Percentiles rank a stretch among this genome's conserved stretches.
Conservation (phyloP, 2,113 vertebrate species). For the Stegostoma tigrinum region DNA sequence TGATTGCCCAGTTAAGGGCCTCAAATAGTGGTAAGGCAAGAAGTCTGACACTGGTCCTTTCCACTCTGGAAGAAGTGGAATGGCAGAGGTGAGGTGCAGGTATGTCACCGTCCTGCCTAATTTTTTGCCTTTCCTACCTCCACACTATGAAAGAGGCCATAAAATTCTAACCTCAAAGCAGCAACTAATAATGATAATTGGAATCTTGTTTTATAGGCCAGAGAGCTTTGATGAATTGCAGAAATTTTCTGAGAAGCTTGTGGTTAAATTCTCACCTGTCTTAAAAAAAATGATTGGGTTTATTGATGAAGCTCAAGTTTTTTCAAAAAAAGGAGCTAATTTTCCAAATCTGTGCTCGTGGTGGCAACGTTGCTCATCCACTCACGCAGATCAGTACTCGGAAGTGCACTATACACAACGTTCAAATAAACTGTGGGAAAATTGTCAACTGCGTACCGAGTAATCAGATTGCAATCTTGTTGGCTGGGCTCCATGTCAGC, state of each 20-base stretch:
- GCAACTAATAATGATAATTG: background rate
- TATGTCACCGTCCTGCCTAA: too few species aligned
- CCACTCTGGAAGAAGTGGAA: too few species aligned
- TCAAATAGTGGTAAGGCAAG: too few species aligned
- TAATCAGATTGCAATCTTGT: background rate
- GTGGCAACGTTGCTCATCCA: background rate
- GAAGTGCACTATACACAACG: background rate
- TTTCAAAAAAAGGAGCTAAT: background rate
- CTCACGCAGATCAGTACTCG: background rate
- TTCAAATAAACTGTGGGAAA: background rate
- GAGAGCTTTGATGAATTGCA: background rate
- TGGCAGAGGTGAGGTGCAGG: too few species aligned
- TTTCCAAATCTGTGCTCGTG: background rate
- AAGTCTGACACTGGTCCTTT: too few species aligned
- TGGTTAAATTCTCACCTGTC: background rate
- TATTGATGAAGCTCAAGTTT: background rate
- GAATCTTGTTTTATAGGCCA: background rate
- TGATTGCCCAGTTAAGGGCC: too few species aligned
- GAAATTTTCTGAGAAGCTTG: background rate
- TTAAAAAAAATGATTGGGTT: background rate
- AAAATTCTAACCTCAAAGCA: background rate
- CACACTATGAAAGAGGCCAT: too few species aligned
- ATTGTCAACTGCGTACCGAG: background rate
- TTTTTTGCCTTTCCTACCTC: too few species aligned
- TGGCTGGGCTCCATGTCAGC: background rate